Conservation (phyloP, 2,888 invertebrate genomes). For the Shargacucullia verbasci region DNA sequence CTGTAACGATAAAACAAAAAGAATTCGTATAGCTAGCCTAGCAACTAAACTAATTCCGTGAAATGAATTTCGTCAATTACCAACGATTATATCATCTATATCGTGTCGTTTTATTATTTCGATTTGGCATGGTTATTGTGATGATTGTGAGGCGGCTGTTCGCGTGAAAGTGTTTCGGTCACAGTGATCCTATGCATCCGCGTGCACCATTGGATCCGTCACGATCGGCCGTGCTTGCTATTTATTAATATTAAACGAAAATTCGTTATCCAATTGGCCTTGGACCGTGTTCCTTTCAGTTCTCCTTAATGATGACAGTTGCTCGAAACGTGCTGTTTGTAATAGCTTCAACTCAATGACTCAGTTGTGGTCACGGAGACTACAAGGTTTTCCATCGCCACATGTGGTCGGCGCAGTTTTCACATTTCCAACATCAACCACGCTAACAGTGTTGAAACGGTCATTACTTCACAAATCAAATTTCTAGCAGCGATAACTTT, state of each 20-base stretch:
- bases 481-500: slow-evolving; percentile 74
- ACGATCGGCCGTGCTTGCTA: slow-evolving; percentile 82
- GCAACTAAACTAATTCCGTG: slow-evolving; percentile 58
- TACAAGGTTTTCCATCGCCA: slow-evolving; percentile 63
- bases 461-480: slow-evolving; percentile 61
- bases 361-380: slow-evolving; percentile 66
- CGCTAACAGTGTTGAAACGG: slow-evolving; percentile 58
- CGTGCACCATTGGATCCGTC: slow-evolving; percentile 78
- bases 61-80: slow-evolving; percentile 63
- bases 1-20: slow-evolving; percentile 17
- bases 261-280: slow-evolving; percentile 88
- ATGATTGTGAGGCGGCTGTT: slow-evolving; percentile 56
- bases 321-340: slow-evolving; percentile 81
- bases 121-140: slow-evolving; percentile 71
- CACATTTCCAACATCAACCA: slow-evolving; percentile 47
- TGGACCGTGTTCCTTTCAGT: slow-evolving; percentile 86
- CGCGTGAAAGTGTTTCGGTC: slow-evolving; percentile 79
- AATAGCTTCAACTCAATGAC: slow-evolving; percentile 77
- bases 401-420: slow-evolving; percentile 47
- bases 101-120: slow-evolving; percentile 67
- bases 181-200: slow-evolving; percentile 75
- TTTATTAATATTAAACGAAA: slow-evolving; percentile 88
- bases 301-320: slow-evolving; percentile 87
- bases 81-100: slow-evolving; percentile 72
- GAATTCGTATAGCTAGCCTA: slow-evolving; percentile 36